Conservation (phyloP, 2,888 invertebrate species). For the Harpagoxenus sublaevis region DNA sequence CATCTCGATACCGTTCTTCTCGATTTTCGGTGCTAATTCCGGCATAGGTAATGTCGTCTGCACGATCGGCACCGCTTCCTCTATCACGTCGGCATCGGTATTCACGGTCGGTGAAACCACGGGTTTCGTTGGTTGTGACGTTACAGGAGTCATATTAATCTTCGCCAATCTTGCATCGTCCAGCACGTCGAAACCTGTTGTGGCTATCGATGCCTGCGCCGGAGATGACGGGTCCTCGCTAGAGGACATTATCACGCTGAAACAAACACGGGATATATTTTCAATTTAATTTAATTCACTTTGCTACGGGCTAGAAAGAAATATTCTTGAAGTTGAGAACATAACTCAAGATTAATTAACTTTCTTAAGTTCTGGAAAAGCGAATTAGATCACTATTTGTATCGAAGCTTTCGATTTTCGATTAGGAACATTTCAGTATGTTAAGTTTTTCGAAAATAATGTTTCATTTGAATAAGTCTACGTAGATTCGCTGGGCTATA, state of each 20-base stretch:
- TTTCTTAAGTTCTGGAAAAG: background rate
- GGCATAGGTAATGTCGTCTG: conserved; percentile 77
- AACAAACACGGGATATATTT: conserved; percentile 55
- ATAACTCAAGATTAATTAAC: conserved; percentile 1
- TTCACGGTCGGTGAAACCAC: background rate
- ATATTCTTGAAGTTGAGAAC: background rate
- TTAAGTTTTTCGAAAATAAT: background rate
- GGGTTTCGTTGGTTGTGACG: conserved; percentile 64
- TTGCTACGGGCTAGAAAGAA: background rate
- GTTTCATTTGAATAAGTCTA: conserved; percentile 1
- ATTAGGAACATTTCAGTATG: background rate
- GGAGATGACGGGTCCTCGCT: conserved; percentile 79
- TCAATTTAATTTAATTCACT: background rate
- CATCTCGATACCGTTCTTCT: conserved; percentile 79
- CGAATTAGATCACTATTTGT: background rate
- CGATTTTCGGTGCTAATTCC: conserved; percentile 79
- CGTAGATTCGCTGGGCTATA: background rate
- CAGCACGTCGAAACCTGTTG: conserved; percentile 79
- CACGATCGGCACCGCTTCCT: conserved; percentile 78
- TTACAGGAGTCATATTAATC: conserved; percentile 63
- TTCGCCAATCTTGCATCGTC: conserved; percentile 79
- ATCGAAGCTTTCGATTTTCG: background rate
- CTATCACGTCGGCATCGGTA: conserved; percentile 71
- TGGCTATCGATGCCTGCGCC: conserved; percentile 76
- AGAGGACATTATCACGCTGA: conserved; percentile 82